Conservation (phyloP, 35 echinoderm and acorn worm genomes). For the Antedon bifida region DNA sequence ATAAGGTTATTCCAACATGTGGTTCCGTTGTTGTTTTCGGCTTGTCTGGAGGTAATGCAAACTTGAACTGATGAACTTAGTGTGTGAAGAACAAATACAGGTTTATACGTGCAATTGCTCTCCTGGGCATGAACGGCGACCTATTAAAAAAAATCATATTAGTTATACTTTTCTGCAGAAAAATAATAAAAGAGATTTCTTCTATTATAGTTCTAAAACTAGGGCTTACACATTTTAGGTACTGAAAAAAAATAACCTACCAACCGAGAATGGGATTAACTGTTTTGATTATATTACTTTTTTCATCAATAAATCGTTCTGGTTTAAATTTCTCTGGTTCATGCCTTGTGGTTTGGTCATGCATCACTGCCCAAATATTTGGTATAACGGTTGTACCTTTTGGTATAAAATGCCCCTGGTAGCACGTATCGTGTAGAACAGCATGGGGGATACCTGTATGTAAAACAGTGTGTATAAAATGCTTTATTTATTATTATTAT, state of each 20-base stretch:
- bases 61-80: background rate
- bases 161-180: no score
- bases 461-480: no score
- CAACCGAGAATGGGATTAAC: conserved; percentile 31
- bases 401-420: conserved; percentile 35
- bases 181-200: no score
- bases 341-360: conserved; percentile 20
- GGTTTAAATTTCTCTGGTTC: conserved; percentile 36
- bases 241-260: conserved; percentile 14
- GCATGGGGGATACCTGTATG: conserved; percentile 12
- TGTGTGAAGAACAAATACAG: background rate
- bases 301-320: conserved; percentile 39
- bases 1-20: background rate
- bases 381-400: conserved; percentile 20
- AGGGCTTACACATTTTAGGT: no score
- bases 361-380: conserved; percentile 22
- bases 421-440: background rate
- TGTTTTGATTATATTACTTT: conserved; percentile 16
- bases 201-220: no score
- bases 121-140: background rate
- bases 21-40: background rate
- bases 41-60: background rate
- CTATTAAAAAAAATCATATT: no score
- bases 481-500: no score
- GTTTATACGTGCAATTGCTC: background rate